Percentiles rank a stretch among this genome's conserved stretches.
These are phyloP conservation scores for Arnoldichthys spilopterus DNA, from an alignment of 2,797 vertebrate genomes.

Conservation along the genomic window DNA sequence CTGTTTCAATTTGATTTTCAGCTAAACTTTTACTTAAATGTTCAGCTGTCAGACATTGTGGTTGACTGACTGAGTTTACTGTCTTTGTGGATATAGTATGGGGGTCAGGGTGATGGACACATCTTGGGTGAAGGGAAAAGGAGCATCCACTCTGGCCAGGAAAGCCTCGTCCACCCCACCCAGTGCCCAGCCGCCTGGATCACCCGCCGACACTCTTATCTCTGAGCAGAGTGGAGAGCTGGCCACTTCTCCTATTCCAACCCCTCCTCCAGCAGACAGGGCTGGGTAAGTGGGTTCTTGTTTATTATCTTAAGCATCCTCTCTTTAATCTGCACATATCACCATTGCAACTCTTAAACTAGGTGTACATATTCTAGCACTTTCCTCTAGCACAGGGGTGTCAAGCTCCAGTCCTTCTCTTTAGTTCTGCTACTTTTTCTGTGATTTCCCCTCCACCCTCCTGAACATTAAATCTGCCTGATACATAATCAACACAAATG, in stretches of 20 bases:
- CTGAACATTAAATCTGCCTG: not conserved
- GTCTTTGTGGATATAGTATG: constrained; percentile 83
- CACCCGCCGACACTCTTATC: constrained; percentile 84
- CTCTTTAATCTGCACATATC: constrained; percentile 59
- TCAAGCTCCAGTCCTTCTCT: not conserved
- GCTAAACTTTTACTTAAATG: not conserved
- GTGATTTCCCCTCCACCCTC: not conserved
- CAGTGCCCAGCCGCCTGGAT: constrained; percentile 83
- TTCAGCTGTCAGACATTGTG: not conserved
- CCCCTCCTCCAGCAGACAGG: constrained; percentile 83
- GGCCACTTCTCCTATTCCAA: constrained; percentile 78
- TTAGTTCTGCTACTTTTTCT: constrained; percentile 3
- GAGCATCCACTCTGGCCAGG: constrained; percentile 83
- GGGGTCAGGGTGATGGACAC: constrained; percentile 99
- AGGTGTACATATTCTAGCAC: constrained; percentile 21
- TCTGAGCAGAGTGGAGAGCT: constrained; percentile 86
- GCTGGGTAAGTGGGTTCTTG: constrained; percentile 83
- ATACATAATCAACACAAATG: not conserved
- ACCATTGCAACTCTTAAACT: constrained; percentile 33
- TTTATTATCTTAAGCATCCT: constrained; percentile 12
- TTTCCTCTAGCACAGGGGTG: constrained; percentile 9
- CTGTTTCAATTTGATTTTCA: not conserved
- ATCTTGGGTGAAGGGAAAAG: constrained; percentile 95
- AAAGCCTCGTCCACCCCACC: constrained; percentile 89
- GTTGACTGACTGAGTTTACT: constrained; percentile 26